These are phyloP conservation scores for Oscheius sp. DNA, from an alignment of 1,140 invertebrate species.

Conservation along the genomic window DNA sequence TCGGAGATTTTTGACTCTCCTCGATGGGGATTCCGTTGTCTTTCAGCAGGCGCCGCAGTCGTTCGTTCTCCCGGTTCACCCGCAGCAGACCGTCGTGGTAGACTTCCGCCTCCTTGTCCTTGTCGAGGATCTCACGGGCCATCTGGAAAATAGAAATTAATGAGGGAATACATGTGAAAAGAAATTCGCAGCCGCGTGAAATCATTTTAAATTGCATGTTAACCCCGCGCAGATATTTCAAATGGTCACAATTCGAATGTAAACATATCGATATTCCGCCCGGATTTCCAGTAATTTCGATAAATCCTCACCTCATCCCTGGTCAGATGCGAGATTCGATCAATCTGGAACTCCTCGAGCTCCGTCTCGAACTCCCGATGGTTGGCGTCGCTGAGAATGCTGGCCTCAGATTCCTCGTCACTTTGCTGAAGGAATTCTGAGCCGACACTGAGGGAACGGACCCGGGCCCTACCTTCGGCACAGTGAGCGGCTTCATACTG, in stretches of 20 bases:
- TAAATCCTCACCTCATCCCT: conserved; percentile 7
- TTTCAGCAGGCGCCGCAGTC: conserved; percentile 17
- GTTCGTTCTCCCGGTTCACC: conserved; percentile 1
- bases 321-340: background rate
- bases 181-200: too few relatives aligned
- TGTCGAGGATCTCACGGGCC: conserved; percentile 23
- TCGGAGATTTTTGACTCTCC: background rate
- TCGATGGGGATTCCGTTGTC: conserved; percentile 22
- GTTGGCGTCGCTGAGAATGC: background rate
- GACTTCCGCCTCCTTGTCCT: conserved; percentile 10
- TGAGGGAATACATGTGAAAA: too few relatives aligned
- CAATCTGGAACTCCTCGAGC: background rate
- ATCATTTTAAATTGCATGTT: too few relatives aligned
- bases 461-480: background rate
- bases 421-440: background rate
- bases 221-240: too few relatives aligned
- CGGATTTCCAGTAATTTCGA: too few relatives aligned
- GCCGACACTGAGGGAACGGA: conserved; percentile 4
- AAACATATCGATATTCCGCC: too few relatives aligned
- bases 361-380: background rate
- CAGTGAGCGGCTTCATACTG: background rate
- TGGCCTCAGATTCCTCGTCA: background rate
- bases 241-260: too few relatives aligned
- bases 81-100: conserved; percentile 3
- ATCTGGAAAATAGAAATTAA: conserved; percentile 17